Percentiles rank a stretch among this genome's conserved stretches.
Conservation (phyloP, 2,888 invertebrate species). For the Stenodera caucasica region DNA sequence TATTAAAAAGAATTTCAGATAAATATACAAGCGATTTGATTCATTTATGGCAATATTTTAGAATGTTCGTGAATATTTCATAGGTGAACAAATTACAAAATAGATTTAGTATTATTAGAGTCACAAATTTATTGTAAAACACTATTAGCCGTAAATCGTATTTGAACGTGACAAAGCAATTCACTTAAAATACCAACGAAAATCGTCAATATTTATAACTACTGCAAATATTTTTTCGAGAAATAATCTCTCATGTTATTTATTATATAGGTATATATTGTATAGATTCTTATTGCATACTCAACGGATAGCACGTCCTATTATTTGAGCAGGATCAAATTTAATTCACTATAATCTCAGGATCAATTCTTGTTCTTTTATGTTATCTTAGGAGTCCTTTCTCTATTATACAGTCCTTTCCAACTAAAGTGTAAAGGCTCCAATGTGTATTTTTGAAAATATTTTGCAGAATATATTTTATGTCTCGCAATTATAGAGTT, state of each 20-base stretch:
- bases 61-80: neutral
- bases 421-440: no score
- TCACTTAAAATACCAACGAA: slow-evolving; percentile 27
- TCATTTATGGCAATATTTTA: neutral
- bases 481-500: no score
- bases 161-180: slow-evolving; percentile 28
- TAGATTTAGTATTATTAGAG: slow-evolving; percentile 26
- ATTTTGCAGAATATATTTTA: no score
- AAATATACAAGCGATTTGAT: neutral
- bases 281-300: slow-evolving; percentile 2
- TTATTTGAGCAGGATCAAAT: no score
- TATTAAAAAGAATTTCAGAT: no score
- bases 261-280: no score
- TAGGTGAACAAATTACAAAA: slow-evolving; percentile 17
- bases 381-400: no score
- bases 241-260: slow-evolving; percentile 5
- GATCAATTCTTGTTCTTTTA: no score
- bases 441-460: no score
- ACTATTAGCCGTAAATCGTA: slow-evolving; percentile 27
- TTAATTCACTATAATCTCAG: no score
- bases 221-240: slow-evolving; percentile 13
- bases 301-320: neutral
- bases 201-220: slow-evolving; percentile 24
- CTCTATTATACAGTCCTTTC: no score
- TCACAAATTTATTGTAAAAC: slow-evolving; percentile 28